phyloP scores from a whole-genome alignment of 2,113 vertebrate species.

The rat (Rattus norvegicus) region DNA sequence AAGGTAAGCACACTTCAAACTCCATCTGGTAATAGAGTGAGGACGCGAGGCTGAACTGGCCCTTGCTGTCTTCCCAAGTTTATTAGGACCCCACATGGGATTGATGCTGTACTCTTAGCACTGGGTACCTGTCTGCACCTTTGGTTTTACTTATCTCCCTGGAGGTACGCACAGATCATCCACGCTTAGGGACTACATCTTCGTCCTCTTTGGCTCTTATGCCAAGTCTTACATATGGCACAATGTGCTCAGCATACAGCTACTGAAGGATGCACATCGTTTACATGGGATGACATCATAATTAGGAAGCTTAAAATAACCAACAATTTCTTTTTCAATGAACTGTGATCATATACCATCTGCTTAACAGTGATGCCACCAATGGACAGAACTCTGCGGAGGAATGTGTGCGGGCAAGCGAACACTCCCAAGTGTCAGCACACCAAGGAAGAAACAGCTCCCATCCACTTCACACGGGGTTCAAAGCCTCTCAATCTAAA shows the following conservation, averaged over 20 bases:
- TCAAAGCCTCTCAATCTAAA: background rate
- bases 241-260: background rate
- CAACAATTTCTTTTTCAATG: slow-evolving; percentile 15
- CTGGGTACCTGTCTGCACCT: background rate
- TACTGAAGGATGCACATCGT: slow-evolving; percentile 28
- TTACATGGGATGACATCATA: slow-evolving; percentile 37
- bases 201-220: slow-evolving; percentile 37
- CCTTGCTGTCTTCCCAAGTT: background rate
- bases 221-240: background rate
- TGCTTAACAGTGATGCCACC: slow-evolving; percentile 36
- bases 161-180: background rate
- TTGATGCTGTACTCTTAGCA: slow-evolving; percentile 4
- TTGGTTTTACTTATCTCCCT: background rate
- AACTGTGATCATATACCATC: slow-evolving; percentile 56
- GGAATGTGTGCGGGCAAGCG: background rate
- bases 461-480: slow-evolving; percentile 24
- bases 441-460: slow-evolving; percentile 35
- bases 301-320: slow-evolving; percentile 51
- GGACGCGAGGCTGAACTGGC: background rate
- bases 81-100: background rate
- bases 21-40: slow-evolving; percentile 15
- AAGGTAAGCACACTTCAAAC: slow-evolving; percentile 18
- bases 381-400: slow-evolving; percentile 53
- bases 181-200: background rate
- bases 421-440: background rate